Evolutionary conservation across 2,113 vertebrate genomes (phyloP).

Genomic region (Petaurus breviceps): DNA sequence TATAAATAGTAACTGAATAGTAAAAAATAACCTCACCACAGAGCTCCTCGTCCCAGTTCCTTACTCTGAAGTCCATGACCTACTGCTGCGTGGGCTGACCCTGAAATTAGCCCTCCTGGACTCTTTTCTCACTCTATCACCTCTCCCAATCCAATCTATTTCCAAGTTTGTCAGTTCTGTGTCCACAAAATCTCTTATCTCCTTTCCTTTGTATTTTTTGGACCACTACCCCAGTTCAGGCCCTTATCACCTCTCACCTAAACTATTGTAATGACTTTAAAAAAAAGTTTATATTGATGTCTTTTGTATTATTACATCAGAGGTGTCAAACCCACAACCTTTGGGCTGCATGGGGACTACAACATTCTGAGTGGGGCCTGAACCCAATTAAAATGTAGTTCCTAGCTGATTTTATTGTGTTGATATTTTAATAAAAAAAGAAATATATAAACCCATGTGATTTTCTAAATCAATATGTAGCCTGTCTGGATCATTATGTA

Average conservation of each 20-base stretch:
- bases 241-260: neutral
- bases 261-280: neutral
- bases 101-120: neutral
- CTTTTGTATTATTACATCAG: neutral
- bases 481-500: neutral
- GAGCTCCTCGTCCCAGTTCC: neutral
- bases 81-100: neutral
- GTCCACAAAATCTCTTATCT: neutral
- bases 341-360: neutral
- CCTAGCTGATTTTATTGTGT: neutral
- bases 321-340: neutral
- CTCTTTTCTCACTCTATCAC: neutral
- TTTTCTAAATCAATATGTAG: neutral
- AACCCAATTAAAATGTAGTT: neutral
- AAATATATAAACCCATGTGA: neutral
- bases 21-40: neutral
- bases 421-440: neutral
- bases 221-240: neutral
- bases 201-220: neutral
- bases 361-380: neutral
- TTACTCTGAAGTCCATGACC: neutral
- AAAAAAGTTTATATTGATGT: neutral
- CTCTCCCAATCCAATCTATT: neutral
- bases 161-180: neutral
- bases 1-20: constrained; percentile 1